A percentile compares a stretch with the other conserved stretches of the same genome.
Evolutionary conservation across 2,888 invertebrate species (phyloP).

Genomic region (Apodemia hepburni): DNA sequence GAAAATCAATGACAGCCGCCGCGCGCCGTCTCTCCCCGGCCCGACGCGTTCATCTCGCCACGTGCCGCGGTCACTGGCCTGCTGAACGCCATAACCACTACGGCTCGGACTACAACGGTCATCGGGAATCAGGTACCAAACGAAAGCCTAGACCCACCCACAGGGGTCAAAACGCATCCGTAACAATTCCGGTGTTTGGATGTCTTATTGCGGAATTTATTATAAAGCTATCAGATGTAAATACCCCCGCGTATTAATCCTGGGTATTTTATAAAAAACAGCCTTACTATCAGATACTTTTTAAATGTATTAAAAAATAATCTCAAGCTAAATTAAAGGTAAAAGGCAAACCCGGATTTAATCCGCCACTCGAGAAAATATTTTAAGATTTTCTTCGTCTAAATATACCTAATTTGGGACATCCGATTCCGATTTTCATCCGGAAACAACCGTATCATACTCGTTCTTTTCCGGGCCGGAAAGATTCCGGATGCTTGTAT

Average conservation of each 20-base stretch:
- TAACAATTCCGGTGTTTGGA: background rate
- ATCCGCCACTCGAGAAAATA: no score
- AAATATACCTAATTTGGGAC: background rate
- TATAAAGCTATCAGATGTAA: no score
- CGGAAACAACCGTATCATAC: background rate
- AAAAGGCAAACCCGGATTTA: no score
- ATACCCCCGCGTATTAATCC: no score
- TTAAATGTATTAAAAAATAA: no score
- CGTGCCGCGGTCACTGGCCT: slow-evolving; percentile 77
- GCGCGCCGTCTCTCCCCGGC: slow-evolving; percentile 76
- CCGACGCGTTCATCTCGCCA: slow-evolving; percentile 77
- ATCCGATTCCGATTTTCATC: background rate
- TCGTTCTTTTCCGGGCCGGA: background rate
- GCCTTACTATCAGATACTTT: no score
- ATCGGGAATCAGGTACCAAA: slow-evolving; percentile 1
- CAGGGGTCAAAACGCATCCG: background rate
- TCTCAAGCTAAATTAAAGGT: no score
- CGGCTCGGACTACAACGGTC: slow-evolving; percentile 31
- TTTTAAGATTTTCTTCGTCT: background rate
- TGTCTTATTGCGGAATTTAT: background rate
- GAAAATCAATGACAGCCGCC: slow-evolving; percentile 80
- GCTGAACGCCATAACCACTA: slow-evolving; percentile 45
- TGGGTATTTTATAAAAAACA: no score
- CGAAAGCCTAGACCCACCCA: background rate
- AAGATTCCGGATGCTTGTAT: background rate